Percentiles rank a stretch among this genome's conserved stretches.
These are phyloP conservation scores for Sphaerophoria taeniata DNA, from an alignment of 2,888 invertebrate species.

Conservation along the genomic window DNA sequence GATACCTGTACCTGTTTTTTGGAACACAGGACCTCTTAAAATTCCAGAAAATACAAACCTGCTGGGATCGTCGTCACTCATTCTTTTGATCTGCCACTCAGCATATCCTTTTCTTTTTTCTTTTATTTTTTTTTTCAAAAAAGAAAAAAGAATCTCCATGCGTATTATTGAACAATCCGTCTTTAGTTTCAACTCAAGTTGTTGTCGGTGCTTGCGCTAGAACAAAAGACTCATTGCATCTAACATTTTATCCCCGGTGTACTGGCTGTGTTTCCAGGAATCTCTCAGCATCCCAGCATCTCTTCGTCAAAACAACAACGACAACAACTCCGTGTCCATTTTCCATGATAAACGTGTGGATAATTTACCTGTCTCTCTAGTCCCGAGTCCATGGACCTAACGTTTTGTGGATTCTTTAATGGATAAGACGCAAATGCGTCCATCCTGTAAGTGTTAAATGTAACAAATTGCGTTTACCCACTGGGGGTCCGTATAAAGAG, in stretches of 20 bases:
- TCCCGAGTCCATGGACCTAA: conserved; percentile 17
- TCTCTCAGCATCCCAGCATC: conserved; percentile 31
- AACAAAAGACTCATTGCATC: conserved; percentile 62
- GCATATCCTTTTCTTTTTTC: conserved; percentile 61
- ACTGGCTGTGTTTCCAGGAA: conserved; percentile 56
- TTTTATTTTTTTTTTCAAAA: conserved; percentile 21
- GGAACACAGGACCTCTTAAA: conserved; percentile 34
- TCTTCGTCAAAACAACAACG: neutral
- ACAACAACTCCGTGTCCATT: conserved; percentile 13
- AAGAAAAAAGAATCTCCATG: conserved; percentile 44
- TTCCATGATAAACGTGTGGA: conserved; percentile 51
- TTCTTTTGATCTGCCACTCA: conserved; percentile 73
- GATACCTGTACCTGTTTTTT: neutral
- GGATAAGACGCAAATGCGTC: conserved; percentile 53
- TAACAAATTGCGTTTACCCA: conserved; percentile 70
- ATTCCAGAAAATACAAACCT: conserved; percentile 38
- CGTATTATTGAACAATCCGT: conserved; percentile 63
- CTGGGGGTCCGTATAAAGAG: conserved; percentile 49
- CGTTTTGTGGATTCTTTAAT: conserved; percentile 2
- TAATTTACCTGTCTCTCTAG: conserved; percentile 68
- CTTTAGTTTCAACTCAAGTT: neutral
- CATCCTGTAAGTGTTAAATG: conserved; percentile 68
- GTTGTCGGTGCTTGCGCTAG: conserved; percentile 28
- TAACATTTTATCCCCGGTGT: conserved; percentile 42
- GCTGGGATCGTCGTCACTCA: conserved; percentile 18